Conservation (phyloP, 2,797 vertebrate species). For the Poeciliopsis gracilis region DNA sequence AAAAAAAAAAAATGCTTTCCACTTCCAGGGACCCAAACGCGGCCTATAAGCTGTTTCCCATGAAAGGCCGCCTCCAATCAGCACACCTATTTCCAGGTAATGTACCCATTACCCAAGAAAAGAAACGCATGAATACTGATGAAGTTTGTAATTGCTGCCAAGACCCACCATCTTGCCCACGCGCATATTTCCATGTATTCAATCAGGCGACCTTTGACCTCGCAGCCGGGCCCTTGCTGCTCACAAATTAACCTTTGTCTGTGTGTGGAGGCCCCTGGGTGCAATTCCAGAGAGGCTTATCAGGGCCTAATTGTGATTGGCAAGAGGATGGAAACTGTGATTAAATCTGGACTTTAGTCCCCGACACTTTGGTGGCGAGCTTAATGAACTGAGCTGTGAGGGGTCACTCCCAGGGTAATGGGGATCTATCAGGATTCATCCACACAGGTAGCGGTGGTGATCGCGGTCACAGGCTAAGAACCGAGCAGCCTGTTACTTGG, state of each 20-base stretch:
- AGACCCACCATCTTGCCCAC: slow-evolving; percentile 41
- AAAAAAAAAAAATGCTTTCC: slow-evolving; percentile 48
- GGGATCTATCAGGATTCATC: slow-evolving; percentile 74
- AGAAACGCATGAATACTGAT: slow-evolving; percentile 76
- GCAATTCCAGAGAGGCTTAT: slow-evolving; percentile 70
- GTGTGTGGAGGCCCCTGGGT: slow-evolving; percentile 58
- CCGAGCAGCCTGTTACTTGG: slow-evolving; percentile 9
- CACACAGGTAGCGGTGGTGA: slow-evolving; percentile 44
- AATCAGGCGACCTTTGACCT: slow-evolving; percentile 69
- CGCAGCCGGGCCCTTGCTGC: slow-evolving; percentile 61
- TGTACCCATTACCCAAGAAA: slow-evolving; percentile 65
- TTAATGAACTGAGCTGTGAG: slow-evolving; percentile 79
- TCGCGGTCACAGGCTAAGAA: slow-evolving; percentile 24
- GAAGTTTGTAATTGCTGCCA: slow-evolving; percentile 72
- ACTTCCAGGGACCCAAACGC: slow-evolving; percentile 49
- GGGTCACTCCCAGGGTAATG: slow-evolving; percentile 78
- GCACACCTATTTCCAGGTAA: slow-evolving; percentile 63
- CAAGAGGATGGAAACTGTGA: slow-evolving; percentile 76
- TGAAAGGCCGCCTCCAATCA: slow-evolving; percentile 65
- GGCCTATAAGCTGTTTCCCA: slow-evolving; percentile 55
- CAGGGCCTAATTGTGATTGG: slow-evolving; percentile 80
- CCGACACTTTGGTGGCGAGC: slow-evolving; percentile 65
- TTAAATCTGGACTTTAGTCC: slow-evolving; percentile 78
- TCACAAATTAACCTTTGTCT: slow-evolving; percentile 79
- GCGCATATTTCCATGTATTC: slow-evolving; percentile 65